phyloP scores from a whole-genome alignment of 2,113 vertebrate species.

The Callaeas wilsoni region DNA sequence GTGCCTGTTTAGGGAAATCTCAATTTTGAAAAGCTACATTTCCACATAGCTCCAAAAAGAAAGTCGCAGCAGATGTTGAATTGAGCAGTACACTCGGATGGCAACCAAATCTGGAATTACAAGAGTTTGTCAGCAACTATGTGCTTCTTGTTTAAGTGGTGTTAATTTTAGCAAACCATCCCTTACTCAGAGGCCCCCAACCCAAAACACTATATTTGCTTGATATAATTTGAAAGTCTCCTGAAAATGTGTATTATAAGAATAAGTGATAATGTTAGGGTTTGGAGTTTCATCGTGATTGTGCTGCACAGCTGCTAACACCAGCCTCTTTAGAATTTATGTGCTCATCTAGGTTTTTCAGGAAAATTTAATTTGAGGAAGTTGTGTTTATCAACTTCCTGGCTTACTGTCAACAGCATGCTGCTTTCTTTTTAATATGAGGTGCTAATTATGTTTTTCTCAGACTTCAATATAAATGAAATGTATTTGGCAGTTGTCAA shows the following conservation, averaged over 20 bases:
- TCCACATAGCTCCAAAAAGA: background rate
- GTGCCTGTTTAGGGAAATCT: background rate
- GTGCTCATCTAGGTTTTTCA: background rate
- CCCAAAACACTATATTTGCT: background rate
- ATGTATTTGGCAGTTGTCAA: slow-evolving; percentile 43
- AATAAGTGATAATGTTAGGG: background rate
- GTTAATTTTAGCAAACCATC: background rate
- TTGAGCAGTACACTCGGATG: background rate
- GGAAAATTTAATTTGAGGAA: slow-evolving; percentile 56
- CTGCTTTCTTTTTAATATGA: slow-evolving; percentile 25
- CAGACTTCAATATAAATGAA: slow-evolving; percentile 42
- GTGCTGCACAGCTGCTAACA: slow-evolving; percentile 20
- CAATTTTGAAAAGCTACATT: background rate
- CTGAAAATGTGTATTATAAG: background rate
- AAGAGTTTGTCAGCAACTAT: background rate
- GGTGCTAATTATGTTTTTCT: slow-evolving; percentile 59
- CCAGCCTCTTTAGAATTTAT: slow-evolving; percentile 23
- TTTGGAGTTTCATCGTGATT: background rate
- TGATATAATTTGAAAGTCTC: background rate
- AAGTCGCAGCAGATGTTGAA: background rate
- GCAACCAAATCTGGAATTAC: background rate
- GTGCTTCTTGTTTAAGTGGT: background rate
- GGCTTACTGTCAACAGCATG: slow-evolving; percentile 17
- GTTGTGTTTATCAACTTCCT: slow-evolving; percentile 54
- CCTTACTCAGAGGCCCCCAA: background rate